Conservation (phyloP, 2,888 invertebrate species). For the Plebejus argus region DNA sequence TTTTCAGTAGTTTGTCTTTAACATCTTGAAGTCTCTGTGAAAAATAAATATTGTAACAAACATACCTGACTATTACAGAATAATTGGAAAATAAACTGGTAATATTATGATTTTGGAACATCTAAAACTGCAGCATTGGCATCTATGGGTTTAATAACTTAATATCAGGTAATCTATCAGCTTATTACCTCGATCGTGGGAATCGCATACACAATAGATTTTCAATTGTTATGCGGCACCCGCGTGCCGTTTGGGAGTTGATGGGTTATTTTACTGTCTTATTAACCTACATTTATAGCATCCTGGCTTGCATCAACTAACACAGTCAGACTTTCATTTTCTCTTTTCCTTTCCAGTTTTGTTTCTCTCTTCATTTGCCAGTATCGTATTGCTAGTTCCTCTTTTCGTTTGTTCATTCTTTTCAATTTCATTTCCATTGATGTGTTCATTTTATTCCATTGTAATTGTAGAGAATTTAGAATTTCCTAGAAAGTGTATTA, state of each 20-base stretch:
- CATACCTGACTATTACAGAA: too few relatives aligned
- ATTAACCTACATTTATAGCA: conserved; percentile 68
- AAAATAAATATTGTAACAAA: conserved; percentile 38
- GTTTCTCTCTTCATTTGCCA: conserved; percentile 78
- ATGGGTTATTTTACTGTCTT: neutral
- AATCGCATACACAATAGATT: too few relatives aligned
- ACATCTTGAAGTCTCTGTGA: conserved; percentile 71
- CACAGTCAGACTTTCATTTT: conserved; percentile 78
- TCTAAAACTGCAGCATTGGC: too few relatives aligned
- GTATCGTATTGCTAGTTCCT: conserved; percentile 69
- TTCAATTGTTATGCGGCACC: too few relatives aligned
- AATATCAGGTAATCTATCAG: neutral
- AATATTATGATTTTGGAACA: neutral
- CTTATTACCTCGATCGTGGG: too few relatives aligned
- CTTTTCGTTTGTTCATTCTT: conserved; percentile 71
- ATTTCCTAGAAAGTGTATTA: conserved; percentile 53
- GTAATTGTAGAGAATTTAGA: conserved; percentile 70
- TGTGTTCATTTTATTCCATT: conserved; percentile 69
- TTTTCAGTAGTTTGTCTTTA: conserved; percentile 78
- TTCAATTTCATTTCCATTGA: conserved; percentile 67
- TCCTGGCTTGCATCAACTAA: conserved; percentile 83
- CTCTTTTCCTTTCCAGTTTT: conserved; percentile 69
- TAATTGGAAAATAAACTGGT: too few relatives aligned
- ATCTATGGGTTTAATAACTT: neutral
- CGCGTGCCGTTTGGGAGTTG: too few relatives aligned